These are phyloP conservation scores for Callorhinus ursinus DNA, from an alignment of 2,113 vertebrate genomes.

Conservation along the genomic window DNA sequence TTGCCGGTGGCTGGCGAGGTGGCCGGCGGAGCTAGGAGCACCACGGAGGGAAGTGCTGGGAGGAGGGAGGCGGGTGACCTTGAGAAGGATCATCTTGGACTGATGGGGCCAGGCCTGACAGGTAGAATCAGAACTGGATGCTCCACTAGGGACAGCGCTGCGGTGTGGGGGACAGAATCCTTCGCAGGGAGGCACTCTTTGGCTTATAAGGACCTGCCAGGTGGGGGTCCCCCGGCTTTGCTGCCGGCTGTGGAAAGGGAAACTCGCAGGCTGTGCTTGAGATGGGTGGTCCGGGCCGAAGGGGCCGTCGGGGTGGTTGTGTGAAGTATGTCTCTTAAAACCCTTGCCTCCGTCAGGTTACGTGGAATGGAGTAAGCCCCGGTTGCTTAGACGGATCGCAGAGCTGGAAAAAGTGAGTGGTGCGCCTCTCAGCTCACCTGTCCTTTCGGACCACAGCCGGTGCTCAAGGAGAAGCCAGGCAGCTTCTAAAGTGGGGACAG, in stretches of 20 bases:
- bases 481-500: rapidly evolving
- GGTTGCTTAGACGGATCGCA: constrained; percentile 88
- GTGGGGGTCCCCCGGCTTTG: neutral
- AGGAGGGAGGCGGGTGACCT: neutral
- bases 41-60: rapidly evolving
- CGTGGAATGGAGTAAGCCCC: constrained; percentile 92
- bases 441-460: rapidly evolving
- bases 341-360: constrained; percentile 84
- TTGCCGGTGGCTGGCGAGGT: neutral
- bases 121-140: neutral
- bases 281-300: neutral
- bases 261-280: rapidly evolving
- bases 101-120: neutral
- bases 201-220: rapidly evolving
- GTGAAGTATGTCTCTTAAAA: neutral
- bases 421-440: rapidly evolving
- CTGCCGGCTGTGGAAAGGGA: neutral
- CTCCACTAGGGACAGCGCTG: rapidly evolving
- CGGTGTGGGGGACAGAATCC: neutral
- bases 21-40: neutral
- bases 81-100: neutral
- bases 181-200: rapidly evolving
- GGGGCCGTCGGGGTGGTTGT: rapidly evolving
- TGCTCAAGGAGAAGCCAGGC: rapidly evolving
- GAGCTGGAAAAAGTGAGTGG: constrained; percentile 93